Base-by-base conservation (phyloP, 1,140 invertebrate species). In the Homarus americanus region DNA sequence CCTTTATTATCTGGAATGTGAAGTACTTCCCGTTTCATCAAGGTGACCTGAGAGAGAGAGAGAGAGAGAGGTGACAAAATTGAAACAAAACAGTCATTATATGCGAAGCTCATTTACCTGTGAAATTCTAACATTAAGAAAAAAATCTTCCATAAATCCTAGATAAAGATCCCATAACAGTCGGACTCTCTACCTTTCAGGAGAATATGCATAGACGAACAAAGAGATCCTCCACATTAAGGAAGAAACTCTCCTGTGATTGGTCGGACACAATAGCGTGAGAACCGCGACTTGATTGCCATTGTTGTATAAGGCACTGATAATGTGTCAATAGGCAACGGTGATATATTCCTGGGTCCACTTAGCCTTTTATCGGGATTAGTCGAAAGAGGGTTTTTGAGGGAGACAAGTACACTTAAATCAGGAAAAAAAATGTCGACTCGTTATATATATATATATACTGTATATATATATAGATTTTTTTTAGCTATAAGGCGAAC, bases 321-420 rank as follows among this genome's bases (percentile, higher is more conserved):
- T 82, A 82, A 82, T 82, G 79, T 82, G 79, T 82, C 79, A 82
- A 82, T 63, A 82, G 79, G 79, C 79, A 82, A 63, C 49, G 24
- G 79, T 36, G 49, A 82, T 82, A 82, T 38, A 58, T 58, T 32
- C 28, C 38, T 7, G 79, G 36, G 20, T 36, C 53, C 49, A 63
- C 79, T 82, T 38, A 63, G 41, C 41, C 41, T 69, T 28, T 69
- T 69, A 69, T 69, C n/a, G 63, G 32, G 63, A 69, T 69, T 69
- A 69, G n/a, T 32, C 63, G 5, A 69, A 9, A 69, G n/a, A 69
- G 63, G 63, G n/a, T 69, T 69, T 69, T 32, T 69, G 63, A 32
- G n/a, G 4, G 5, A 69, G 5, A 9, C 17, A 69, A 32, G 28
- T 32, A 69, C 53, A 20, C 24, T n/a, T n/a, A n/a, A n/a, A n/a